Evolutionary conservation across 1,140 invertebrate genomes (phyloP).

Genomic region (Mizuhopecten yessoensis): DNA sequence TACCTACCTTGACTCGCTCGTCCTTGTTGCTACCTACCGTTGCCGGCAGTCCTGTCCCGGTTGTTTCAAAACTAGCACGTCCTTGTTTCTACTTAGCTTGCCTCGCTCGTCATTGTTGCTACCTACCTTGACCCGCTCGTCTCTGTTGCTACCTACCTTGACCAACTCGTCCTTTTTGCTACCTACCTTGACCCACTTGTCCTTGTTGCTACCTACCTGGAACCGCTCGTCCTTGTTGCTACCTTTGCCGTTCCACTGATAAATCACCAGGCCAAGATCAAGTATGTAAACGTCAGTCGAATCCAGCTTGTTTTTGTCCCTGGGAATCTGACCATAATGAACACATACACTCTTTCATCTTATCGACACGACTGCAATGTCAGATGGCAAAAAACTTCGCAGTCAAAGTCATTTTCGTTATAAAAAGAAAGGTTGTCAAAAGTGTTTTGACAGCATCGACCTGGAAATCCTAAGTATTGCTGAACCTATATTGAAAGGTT

Average conservation of each 20-base stretch:
- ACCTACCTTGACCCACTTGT: neutral
- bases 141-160: neutral
- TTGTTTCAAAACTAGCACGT: neutral
- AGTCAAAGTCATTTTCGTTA: too few species aligned
- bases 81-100: neutral
- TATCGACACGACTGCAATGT: too few species aligned
- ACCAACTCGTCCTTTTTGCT: neutral
- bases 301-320: slow-evolving; percentile 86
- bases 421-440: too few species aligned
- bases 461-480: too few species aligned
- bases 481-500: too few species aligned
- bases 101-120: neutral
- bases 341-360: too few species aligned
- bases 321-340: slow-evolving; percentile 66
- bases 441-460: too few species aligned
- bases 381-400: too few species aligned
- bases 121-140: neutral
- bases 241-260: slow-evolving; percentile 86
- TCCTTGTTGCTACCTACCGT: neutral
- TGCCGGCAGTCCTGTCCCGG: too few species aligned
- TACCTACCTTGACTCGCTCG: neutral
- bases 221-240: slow-evolving; percentile 81
- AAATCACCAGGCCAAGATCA: slow-evolving; percentile 90
- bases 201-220: slow-evolving; percentile 68
- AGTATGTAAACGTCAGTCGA: slow-evolving; percentile 95